These are phyloP conservation scores for Staurois parvus DNA, from an alignment of 2,797 vertebrate genomes.

Conservation along the genomic window DNA sequence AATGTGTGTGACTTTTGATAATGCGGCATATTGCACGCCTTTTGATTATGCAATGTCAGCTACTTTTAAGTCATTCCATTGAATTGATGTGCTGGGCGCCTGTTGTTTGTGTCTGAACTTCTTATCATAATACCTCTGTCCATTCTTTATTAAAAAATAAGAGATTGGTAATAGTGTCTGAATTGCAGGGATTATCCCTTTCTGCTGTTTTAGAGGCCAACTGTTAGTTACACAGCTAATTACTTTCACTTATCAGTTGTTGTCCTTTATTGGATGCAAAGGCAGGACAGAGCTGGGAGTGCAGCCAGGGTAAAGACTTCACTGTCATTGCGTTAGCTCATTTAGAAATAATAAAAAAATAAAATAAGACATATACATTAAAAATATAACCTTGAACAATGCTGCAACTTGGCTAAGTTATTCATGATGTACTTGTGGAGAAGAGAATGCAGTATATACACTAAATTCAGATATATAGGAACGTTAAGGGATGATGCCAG, in stretches of 20 bases:
- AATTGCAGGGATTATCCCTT: not conserved
- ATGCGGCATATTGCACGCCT: constrained; percentile 49
- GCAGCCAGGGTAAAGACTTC: constrained; percentile 26
- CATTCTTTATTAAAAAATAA: not conserved
- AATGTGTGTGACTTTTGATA: constrained; percentile 45
- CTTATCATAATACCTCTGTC: not conserved
- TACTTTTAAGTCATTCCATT: not conserved
- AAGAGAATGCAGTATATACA: not conserved
- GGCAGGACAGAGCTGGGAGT: constrained; percentile 15
- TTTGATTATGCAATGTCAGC: constrained; percentile 38
- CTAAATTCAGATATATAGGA: not conserved
- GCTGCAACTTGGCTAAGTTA: not conserved
- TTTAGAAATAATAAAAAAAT: not conserved
- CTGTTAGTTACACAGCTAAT: constrained; percentile 24
- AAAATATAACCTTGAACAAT: not conserved
- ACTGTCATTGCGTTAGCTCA: constrained; percentile 3
- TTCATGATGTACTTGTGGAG: not conserved
- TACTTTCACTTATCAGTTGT: constrained; percentile 38
- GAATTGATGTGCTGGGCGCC: constrained; percentile 38
- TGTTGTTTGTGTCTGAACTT: constrained; percentile 1
- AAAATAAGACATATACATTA: constrained; percentile 3
- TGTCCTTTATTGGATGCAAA: constrained; percentile 21
- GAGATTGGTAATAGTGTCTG: constrained; percentile 5
- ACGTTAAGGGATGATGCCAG: not conserved
- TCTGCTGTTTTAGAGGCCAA: not conserved